These are phyloP conservation scores for Apotomis turbidana DNA, from an alignment of 2,888 invertebrate species.

Conservation along the genomic window DNA sequence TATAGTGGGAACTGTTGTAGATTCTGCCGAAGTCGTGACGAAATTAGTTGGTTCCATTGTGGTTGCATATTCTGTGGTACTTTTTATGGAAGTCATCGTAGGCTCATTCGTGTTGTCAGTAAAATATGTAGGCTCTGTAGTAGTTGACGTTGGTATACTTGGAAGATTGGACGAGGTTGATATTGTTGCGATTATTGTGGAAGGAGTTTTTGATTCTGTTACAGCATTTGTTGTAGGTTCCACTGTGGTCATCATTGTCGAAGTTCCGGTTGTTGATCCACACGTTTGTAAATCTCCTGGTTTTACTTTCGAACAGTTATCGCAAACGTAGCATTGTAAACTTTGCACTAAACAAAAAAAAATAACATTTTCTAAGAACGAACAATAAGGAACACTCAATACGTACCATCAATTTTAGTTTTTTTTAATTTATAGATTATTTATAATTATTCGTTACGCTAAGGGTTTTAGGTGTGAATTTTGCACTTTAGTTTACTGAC, in stretches of 20 bases:
- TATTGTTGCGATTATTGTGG: conserved; percentile 1
- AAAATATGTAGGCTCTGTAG: conserved; percentile 19
- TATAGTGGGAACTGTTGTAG: background rate
- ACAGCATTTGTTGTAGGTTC: background rate
- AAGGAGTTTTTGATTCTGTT: too few relatives aligned
- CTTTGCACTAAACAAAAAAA: conserved; percentile 53
- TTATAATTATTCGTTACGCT: too few relatives aligned
- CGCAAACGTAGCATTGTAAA: conserved; percentile 62
- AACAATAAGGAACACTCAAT: background rate
- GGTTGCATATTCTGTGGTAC: background rate
- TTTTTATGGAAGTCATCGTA: conserved; percentile 14
- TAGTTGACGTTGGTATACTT: conserved; percentile 16
- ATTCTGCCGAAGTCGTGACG: background rate
- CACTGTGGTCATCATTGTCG: background rate
- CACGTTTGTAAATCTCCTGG: conserved; percentile 53
- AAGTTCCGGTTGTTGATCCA: conserved; percentile 23
- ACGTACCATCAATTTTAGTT: too few relatives aligned
- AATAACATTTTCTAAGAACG: background rate
- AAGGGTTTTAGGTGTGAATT: background rate
- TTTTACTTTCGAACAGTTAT: conserved; percentile 53
- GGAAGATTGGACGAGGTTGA: conserved; percentile 3
- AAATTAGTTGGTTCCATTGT: too few relatives aligned
- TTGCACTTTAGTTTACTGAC: conserved; percentile 18
- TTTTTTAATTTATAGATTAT: too few relatives aligned
- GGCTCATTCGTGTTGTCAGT: conserved; percentile 8